Base-by-base conservation (phyloP, 2,113 vertebrate species). In the Dasyornis broadbenti region DNA sequence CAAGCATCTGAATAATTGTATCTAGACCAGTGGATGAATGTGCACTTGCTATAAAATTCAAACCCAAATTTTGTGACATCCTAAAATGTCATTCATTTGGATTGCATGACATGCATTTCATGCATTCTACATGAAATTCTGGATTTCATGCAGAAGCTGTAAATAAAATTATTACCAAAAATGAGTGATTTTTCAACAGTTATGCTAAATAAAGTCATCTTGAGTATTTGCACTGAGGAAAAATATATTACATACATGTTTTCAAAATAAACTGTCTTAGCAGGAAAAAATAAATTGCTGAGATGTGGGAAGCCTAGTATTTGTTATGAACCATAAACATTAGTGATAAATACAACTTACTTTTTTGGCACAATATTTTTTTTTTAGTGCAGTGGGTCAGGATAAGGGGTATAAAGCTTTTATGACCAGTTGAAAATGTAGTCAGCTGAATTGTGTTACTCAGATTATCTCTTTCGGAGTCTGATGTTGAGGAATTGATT, bases 241-340 rank as follows among this genome's bases (percentile, higher is more conserved):
- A 80, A 57, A 5, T 37, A 1, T 20, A 7, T 69, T 19, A 5
- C 3, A 13, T 24, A 3, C 0, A 3, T 13, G 2, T 82, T 78
- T 93, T 86, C 54, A 59, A 49, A 70, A 8, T 27, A 35, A 52
- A 3, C 37, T 31, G 2, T 54, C 8, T 66, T 92, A 66, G 10
- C 12, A 59, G 53, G 33, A 45, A 59, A 50, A 65, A 86, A 27
- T 61, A 66, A 83, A 44, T 54, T 57, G 13, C 11, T 82, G 44
- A 10, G 18, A 37, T 53, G 28, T 9, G 8, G 5, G n/a, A 68
- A 76, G 28, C 28, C 15, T 80, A 35, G 20, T 37, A 59, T 56
- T 77, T 78, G 4, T 31, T 76, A 9, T 11, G 31, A 39, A 6
- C 31, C 7, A 7, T 47, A 49, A 73, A 44, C 3, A 9, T 39